Evolutionary conservation across 2,888 invertebrate genomes (phyloP).

Genomic region (Malthinus flaveolus): DNA sequence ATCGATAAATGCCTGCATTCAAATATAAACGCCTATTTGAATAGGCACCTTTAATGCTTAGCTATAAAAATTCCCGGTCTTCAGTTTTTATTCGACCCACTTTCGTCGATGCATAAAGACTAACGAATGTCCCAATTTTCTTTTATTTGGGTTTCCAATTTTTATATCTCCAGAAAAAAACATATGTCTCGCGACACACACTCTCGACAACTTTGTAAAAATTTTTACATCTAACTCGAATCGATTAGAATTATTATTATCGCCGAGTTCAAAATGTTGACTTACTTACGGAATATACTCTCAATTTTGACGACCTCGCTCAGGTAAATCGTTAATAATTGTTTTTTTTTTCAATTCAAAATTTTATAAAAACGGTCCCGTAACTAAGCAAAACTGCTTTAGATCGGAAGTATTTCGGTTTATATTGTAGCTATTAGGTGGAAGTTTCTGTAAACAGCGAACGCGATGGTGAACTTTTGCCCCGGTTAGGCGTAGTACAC

Average conservation of each 20-base stretch:
- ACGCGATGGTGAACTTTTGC: slow-evolving; percentile 22
- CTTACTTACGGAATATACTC: too few relatives aligned
- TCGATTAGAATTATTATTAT: too few relatives aligned
- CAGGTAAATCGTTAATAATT: too few relatives aligned
- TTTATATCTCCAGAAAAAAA: background rate
- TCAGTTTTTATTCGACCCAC: slow-evolving; percentile 24
- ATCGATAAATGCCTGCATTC: slow-evolving; percentile 33
- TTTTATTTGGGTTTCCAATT: slow-evolving; percentile 9
- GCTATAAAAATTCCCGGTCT: slow-evolving; percentile 21
- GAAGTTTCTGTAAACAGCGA: slow-evolving; percentile 13
- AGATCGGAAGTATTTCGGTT: slow-evolving; percentile 21
- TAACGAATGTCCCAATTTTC: slow-evolving; percentile 13
- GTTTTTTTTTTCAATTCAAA: too few relatives aligned
- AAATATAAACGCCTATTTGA: slow-evolving; percentile 27
- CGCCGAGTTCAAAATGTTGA: too few relatives aligned
- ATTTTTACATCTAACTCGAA: too few relatives aligned
- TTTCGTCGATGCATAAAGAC: slow-evolving; percentile 14
- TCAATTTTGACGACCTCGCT: too few relatives aligned
- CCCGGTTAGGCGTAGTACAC: slow-evolving; percentile 15
- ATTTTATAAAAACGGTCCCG: background rate
- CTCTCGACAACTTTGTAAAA: too few relatives aligned
- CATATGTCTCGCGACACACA: background rate
- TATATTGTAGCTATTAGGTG: slow-evolving; percentile 18
- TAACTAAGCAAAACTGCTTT: slow-evolving; percentile 18
- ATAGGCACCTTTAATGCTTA: slow-evolving; percentile 21